phyloP scores from a whole-genome alignment of 2,797 vertebrate species.

The Cryptoprocta ferox region DNA sequence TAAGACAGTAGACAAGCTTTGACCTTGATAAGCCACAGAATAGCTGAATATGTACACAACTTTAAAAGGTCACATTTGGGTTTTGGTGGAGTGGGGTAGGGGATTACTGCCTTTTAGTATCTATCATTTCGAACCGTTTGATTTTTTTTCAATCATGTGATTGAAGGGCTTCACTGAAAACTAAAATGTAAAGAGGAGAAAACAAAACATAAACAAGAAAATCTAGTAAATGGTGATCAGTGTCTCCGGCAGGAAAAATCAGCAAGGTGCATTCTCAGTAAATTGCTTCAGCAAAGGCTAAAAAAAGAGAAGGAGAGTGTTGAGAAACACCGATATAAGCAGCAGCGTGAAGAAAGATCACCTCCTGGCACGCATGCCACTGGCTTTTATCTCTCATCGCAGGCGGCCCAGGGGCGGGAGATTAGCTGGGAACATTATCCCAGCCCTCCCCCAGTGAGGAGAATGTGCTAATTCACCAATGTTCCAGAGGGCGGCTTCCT shows the following conservation, averaged over 20 bases:
- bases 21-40: rapidly evolving
- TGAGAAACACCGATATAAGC: not conserved
- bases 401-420: not conserved
- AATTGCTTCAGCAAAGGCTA: not conserved
- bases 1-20: not conserved
- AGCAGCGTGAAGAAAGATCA: not conserved
- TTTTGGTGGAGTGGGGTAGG: not conserved
- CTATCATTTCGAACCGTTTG: not conserved
- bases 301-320: not conserved
- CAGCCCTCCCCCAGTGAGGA: not conserved
- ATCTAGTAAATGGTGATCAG: too few relatives aligned
- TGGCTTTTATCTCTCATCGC: not conserved
- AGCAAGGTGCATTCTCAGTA: not conserved
- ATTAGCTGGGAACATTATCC: not conserved
- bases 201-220: not conserved
- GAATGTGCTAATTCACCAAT: constrained; percentile 49
- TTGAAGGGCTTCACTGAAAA: not conserved
- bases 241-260: not conserved
- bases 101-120: not conserved
- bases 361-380: not conserved
- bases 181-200: not conserved
- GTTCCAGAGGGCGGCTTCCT: not conserved
- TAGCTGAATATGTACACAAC: rapidly evolving
- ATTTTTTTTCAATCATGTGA: not conserved
- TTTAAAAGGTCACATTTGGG: not conserved